Evolutionary conservation across 1,140 invertebrate species (phyloP), one percentile per base, ranked within the genome.

Genomic region (Lithobius niger): DNA sequence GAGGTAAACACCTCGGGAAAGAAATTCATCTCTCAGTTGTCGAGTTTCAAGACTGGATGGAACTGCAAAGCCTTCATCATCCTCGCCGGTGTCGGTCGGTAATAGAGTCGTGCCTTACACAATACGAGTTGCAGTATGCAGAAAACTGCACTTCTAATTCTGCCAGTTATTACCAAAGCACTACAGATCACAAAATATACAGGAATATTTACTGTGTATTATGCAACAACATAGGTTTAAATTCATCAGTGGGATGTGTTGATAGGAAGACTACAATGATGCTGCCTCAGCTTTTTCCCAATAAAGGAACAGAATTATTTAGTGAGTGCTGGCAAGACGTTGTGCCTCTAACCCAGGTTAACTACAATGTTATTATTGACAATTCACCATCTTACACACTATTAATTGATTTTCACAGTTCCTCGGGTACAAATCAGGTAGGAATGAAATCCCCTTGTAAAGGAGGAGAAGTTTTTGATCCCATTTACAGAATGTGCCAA

Each of bases 161-260:
- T 40, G 18, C 31, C 31, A 40, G 31, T 18, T 40, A 40, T 18
- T 10, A 13, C 31, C 31, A 40, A 40, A 40, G n/a, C n/a, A n/a
- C n/a, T n/a, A n/a, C 31, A 18, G 31, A 40, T 40, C 18, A 40
- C 18, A 13, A 40, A 40, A 25, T 61, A 13, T 73, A 62, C 56
- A 72, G 68, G 54, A 73, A 73, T 57, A 63, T 62, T 16, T 65
- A 73, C 54, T 73, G 71, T 60, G 69, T 66, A 28, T 45, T 59
- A 13, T 73, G 71, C 53, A 64, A 69, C 42, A 56, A 58, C 10
- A 50, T 52, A 27, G 13, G 49, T 25, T 10, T 18, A 3, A 26
- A 22, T 44, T 43, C 19, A 27, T 19, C 2, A 48, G 13, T 49
- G 40, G 13, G 28, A 0, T n/a, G n/a, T n/a, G n/a, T n/a, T n/a